Base-by-base conservation (phyloP, 2,888 invertebrate genomes). In the Tineola bisselliella region DNA sequence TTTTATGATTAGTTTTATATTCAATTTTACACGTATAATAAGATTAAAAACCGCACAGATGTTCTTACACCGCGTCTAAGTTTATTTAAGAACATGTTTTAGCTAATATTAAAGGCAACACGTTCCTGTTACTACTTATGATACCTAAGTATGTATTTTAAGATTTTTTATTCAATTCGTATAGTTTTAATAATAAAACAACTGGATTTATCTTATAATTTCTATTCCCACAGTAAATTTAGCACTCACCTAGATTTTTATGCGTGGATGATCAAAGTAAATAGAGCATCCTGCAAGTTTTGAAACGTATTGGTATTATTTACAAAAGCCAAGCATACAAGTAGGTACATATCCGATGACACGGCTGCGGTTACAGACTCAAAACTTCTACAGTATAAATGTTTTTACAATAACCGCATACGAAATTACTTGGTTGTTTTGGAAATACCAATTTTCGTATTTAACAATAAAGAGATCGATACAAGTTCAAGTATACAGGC, bases 271-370 rank as follows among this genome's bases (percentile, higher is more conserved):
- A 48, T n/a, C 17, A 17, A 48, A 48, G 48, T 48, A 48, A 48
- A 48, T 48, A 13, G 48, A 48, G 48, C 48, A 48, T 48, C 48
- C 48, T 48, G 17, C 13, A 17, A 17, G 12, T 17, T 38, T 38
- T 38, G 38, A 48, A 17, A 48, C 13, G 48, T 48, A 13, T 43
- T 48, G 48, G 48, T 48, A 48, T 48, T 17, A 17, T 13, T 48
- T 48, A 48, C 48, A 13, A 38, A 38, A 38, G 43, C 12, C 13
- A 43, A 4, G 8, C n/a, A 43, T 15, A 33, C n/a, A n/a, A n/a
- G n/a, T n/a, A n/a, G n/a, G n/a, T n/a, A n/a, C 33, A 33, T 58
- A 58, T 58, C 58, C 31, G 58, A 33, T 58, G 33, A 33, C 58
- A 33, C 33, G 58, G 15, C 58, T 33, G 58, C 33, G 58, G 58